Base-by-base conservation (phyloP, 2,113 vertebrate genomes). In the Octodon degus region DNA sequence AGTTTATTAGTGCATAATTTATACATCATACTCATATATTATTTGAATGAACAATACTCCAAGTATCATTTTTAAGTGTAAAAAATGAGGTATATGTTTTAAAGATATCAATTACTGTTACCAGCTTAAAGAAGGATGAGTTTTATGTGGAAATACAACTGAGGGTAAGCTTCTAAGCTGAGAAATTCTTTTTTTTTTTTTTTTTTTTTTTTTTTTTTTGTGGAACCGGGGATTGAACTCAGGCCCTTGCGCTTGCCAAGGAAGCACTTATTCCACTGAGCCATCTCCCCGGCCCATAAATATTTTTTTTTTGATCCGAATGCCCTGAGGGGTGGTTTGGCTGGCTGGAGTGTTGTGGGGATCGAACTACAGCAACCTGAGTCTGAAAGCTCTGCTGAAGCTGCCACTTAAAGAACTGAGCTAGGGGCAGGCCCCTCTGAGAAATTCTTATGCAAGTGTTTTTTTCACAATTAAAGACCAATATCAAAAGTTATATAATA, bases 381-480 rank as follows among this genome's bases (percentile, higher is more conserved):
- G n/a, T n/a, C n/a, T n/a, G n/a, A n/a, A n/a, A n/a, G n/a, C n/a
- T n/a, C n/a, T n/a, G n/a, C n/a, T n/a, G n/a, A n/a, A n/a, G n/a
- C n/a, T n/a, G n/a, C n/a, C n/a, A n/a, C n/a, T n/a, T n/a, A n/a
- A n/a, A n/a, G n/a, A n/a, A n/a, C n/a, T n/a, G n/a, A n/a, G n/a
- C n/a, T n/a, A n/a, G n/a, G n/a, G n/a, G n/a, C n/a, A n/a, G n/a
- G n/a, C n/a, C n/a, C n/a, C n/a, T n/a, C 7, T 53, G 68, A 87
- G 7, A 16, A 19, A 6, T 43, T 34, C 5, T 53, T 20, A 58
- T 0, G 1, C 40, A 20, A 30, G 7, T 85, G 7, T 58, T 40
- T 92, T 1, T 34, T 72, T 86, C 68, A 80, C 37, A 92, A 79
- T 86, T 92, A 92, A n/a, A 94, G 47, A 19, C 55, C 63, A 50